Evolutionary conservation across 2,888 invertebrate species (phyloP).

Genomic region (Limnephilus auricula): DNA sequence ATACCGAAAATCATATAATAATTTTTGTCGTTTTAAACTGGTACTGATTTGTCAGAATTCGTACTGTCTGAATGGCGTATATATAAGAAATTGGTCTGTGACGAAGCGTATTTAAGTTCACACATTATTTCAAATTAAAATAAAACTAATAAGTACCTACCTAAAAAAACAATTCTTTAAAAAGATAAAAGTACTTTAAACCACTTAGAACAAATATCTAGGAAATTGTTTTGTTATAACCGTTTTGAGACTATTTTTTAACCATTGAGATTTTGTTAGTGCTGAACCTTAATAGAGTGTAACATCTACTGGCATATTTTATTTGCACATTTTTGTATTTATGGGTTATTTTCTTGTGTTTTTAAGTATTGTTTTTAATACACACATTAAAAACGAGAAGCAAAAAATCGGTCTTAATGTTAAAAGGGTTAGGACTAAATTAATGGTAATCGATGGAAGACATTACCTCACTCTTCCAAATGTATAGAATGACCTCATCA

Average conservation of each 20-base stretch:
- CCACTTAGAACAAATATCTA: no score
- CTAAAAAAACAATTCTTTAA: no score
- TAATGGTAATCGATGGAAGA: neutral
- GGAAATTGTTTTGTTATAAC: neutral
- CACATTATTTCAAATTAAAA: no score
- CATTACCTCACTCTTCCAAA: neutral
- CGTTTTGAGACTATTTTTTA: neutral
- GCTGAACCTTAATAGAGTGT: neutral
- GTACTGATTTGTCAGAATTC: no score
- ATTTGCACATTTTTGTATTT: neutral
- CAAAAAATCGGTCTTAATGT: neutral
- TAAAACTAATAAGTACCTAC: no score
- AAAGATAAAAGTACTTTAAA: no score
- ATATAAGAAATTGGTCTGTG: no score
- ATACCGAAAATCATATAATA: no score
- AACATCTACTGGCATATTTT: neutral
- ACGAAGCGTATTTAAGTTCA: no score
- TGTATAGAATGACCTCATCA: neutral
- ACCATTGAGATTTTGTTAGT: neutral
- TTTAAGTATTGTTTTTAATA: neutral
- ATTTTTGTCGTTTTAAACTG: no score
- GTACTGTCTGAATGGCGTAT: no score
- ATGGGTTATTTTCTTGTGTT: neutral
- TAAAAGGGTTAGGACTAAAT: neutral
- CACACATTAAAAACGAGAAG: neutral